These are phyloP conservation scores for Drosophila ambigua DNA, from an alignment of 1,140 invertebrate species.

Conservation along the genomic window DNA sequence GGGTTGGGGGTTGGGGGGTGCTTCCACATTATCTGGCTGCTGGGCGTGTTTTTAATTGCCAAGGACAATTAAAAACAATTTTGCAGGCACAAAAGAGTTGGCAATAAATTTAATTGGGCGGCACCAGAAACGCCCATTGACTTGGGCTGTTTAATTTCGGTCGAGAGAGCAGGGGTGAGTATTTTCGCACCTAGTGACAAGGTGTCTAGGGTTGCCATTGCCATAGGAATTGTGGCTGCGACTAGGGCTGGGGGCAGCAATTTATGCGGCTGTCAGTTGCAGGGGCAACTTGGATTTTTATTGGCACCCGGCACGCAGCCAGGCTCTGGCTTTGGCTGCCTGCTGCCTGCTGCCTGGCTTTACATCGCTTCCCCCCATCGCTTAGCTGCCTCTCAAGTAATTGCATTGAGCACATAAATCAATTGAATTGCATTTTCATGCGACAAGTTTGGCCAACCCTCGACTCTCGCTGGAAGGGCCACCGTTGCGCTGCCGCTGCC, in stretches of 20 bases:
- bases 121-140: slow-evolving; percentile 67
- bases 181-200: slow-evolving; percentile 78
- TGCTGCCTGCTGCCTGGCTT: too few relatives aligned
- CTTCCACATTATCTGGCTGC: slow-evolving; percentile 11
- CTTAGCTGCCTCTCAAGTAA: slow-evolving; percentile 63
- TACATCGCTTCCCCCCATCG: background rate
- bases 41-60: slow-evolving; percentile 78
- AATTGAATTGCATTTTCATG: slow-evolving; percentile 82
- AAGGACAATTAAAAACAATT: slow-evolving; percentile 79
- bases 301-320: slow-evolving; percentile 72
- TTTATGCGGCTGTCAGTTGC: slow-evolving; percentile 79
- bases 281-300: slow-evolving; percentile 73
- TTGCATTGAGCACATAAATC: slow-evolving; percentile 81
- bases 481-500: too few relatives aligned
- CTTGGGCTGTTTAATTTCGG: slow-evolving; percentile 29
- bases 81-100: slow-evolving; percentile 71
- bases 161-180: slow-evolving; percentile 28
- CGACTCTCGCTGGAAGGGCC: background rate
- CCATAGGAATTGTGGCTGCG: slow-evolving; percentile 10
- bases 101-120: slow-evolving; percentile 79
- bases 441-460: slow-evolving; percentile 76
- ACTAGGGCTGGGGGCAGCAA: slow-evolving; percentile 45
- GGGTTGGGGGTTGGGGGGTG: background rate
- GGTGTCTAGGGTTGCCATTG: slow-evolving; percentile 41
- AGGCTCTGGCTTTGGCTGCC: background rate